Percentiles rank a stretch among this genome's conserved stretches.
These are phyloP conservation scores for Sarcophilus harrisii DNA, from an alignment of 2,797 vertebrate genomes.

Conservation along the genomic window DNA sequence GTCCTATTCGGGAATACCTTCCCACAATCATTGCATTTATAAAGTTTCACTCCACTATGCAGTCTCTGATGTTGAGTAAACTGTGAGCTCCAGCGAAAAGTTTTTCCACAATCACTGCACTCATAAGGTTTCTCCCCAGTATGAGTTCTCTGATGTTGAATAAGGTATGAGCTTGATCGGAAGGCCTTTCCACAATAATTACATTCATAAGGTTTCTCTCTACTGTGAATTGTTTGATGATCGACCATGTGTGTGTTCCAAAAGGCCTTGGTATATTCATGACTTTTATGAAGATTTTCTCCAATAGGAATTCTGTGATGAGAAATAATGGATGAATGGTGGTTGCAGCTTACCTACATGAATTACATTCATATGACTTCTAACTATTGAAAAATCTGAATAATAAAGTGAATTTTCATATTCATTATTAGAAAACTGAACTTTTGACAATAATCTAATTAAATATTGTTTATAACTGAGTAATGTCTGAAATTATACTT, in stretches of 20 bases:
- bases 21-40: conserved; percentile 1
- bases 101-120: not conserved
- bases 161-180: not conserved
- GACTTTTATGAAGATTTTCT: not conserved
- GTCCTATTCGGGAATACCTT: not conserved
- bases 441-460: not conserved
- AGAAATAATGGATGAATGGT: not conserved
- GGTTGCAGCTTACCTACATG: not conserved
- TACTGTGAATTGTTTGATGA: not conserved
- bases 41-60: conserved; percentile 1
- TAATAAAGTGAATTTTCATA: not conserved
- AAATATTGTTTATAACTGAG: not conserved
- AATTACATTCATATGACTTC: not conserved
- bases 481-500: not conserved
- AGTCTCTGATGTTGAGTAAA: not conserved
- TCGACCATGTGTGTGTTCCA: not conserved
- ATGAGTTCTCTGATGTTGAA: not conserved
- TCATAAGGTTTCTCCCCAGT: conserved; percentile 7
- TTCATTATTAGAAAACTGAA: not conserved
- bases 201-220: not conserved
- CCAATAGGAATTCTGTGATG: not conserved
- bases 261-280: not conserved
- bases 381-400: not conserved
- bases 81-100: not conserved
- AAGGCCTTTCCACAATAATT: not conserved